Evolutionary conservation across 1,140 invertebrate genomes (phyloP), one percentile per base, ranked within the genome.

Genomic region (Lasioglossum baleicum): DNA sequence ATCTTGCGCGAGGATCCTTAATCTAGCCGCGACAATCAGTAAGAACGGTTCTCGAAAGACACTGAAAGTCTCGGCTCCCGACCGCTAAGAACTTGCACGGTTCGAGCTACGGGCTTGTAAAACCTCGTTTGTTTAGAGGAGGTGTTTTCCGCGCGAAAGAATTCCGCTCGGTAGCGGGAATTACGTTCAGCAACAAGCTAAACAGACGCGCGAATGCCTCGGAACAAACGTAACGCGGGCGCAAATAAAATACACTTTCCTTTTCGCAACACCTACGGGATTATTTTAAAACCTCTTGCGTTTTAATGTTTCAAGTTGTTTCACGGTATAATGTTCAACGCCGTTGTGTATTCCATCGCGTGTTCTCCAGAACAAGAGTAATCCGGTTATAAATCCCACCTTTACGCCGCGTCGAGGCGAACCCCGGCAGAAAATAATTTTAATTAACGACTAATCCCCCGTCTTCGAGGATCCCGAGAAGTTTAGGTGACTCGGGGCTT

Each of bases 301-400:
- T 40, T 70, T 71, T 53, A 63, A 71, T n/a, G 67, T 26, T 63
- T 51, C 53, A 51, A 77, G 67, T 70, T 69, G 56, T 61, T 70
- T 35, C 58, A 31, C 75, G 60, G 60, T 51, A 61, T 15, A 26
- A 35, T n/a, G 60, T 70, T 40, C n/a, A 77, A 70, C 31, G 31
- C 13, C 35, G 2, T 7, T n/a, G 51, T 56, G n/a, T 42, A 17
- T 35, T 35, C 35, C 35, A 35, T 48, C 20, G 15, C 31, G 31
- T 7, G 11, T n/a, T 53, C 42, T 0, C 15, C 13, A 44, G 48
- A 10, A 31, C 1, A 22, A 31, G 17, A 20, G 4, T 63, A 77
- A 77, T 61, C 44, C 15, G 51, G 31, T 60, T 48, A 40, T 58
- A 22, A 7, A 60, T 35, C 17, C 17, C 17, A 15, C 17, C 10